Conservation (phyloP, 2,113 vertebrate species). For the Carollia perspicillata region DNA sequence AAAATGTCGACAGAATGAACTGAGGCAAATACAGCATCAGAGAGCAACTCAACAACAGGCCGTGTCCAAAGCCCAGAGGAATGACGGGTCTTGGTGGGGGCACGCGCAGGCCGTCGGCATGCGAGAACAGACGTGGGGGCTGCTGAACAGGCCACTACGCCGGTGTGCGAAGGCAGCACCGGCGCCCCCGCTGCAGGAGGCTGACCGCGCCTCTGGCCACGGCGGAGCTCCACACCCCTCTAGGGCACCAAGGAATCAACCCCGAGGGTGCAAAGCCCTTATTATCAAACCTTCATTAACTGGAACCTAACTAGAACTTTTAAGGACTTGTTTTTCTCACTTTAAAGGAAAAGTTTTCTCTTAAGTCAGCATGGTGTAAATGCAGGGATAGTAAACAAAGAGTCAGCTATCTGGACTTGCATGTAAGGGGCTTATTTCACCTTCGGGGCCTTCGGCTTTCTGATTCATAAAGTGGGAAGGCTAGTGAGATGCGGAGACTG, state of each 20-base stretch:
- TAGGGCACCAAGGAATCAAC: conserved; percentile 6
- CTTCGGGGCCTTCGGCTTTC: background rate
- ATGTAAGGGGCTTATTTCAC: background rate
- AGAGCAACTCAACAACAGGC: background rate
- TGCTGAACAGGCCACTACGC: background rate
- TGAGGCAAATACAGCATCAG: background rate
- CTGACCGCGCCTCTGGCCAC: background rate
- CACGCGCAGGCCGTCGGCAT: background rate
- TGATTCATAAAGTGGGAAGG: background rate
- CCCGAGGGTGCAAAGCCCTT: conserved; percentile 41
- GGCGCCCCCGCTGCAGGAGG: background rate
- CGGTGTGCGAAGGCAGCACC: background rate
- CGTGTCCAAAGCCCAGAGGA: background rate
- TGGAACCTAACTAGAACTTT: conserved; percentile 61
- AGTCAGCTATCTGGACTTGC: background rate
- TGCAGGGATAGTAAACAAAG: background rate
- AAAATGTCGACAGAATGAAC: background rate
- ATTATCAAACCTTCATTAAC: conserved; percentile 61
- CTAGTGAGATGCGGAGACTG: background rate
- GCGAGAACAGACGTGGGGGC: background rate
- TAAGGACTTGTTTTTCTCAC: background rate
- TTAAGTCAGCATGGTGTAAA: conserved; percentile 26
- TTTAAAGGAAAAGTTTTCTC: conserved; percentile 35
- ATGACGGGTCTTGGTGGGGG: background rate
- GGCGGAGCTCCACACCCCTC: background rate